These are phyloP conservation scores for Pyrrhosoma nymphula DNA, from an alignment of 2,888 invertebrate species.

Conservation along the genomic window DNA sequence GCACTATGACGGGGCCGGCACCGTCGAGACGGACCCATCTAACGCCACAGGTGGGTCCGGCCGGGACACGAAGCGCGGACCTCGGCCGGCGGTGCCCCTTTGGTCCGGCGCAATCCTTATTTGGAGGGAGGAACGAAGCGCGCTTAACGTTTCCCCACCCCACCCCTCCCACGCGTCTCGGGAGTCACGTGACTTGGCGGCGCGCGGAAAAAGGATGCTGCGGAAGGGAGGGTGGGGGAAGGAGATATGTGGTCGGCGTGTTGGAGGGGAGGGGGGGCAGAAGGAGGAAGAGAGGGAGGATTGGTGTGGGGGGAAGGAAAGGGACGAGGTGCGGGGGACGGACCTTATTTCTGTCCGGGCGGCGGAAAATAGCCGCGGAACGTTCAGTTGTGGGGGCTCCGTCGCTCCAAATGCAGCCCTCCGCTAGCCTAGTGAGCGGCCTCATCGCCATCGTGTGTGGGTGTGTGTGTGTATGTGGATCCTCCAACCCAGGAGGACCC, in stretches of 20 bases:
- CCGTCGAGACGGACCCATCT: background rate
- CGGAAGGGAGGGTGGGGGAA: too few relatives aligned
- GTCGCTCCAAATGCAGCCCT: constrained; percentile 29
- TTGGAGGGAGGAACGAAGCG: background rate
- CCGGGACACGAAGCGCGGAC: background rate
- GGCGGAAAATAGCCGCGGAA: background rate
- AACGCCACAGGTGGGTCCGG: background rate
- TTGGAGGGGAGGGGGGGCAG: too few relatives aligned
- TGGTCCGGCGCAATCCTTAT: background rate
- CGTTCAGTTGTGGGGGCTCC: constrained; percentile 6
- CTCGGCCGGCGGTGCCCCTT: background rate
- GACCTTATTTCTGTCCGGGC: constrained; percentile 9
- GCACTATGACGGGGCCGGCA: background rate
- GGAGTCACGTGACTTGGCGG: background rate
- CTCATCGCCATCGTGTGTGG: background rate
- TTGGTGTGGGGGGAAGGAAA: too few relatives aligned
- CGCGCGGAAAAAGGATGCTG: background rate
- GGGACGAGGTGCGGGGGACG: background rate
- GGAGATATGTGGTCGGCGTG: too few relatives aligned
- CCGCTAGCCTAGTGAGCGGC: background rate
- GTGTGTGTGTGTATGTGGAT: background rate
- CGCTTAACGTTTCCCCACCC: background rate
- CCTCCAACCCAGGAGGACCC: background rate
- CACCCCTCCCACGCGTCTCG: background rate
- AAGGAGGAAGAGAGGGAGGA: too few relatives aligned